Base-by-base conservation (phyloP, 2,113 vertebrate species). In the Cyprinodon brontotheroides region DNA sequence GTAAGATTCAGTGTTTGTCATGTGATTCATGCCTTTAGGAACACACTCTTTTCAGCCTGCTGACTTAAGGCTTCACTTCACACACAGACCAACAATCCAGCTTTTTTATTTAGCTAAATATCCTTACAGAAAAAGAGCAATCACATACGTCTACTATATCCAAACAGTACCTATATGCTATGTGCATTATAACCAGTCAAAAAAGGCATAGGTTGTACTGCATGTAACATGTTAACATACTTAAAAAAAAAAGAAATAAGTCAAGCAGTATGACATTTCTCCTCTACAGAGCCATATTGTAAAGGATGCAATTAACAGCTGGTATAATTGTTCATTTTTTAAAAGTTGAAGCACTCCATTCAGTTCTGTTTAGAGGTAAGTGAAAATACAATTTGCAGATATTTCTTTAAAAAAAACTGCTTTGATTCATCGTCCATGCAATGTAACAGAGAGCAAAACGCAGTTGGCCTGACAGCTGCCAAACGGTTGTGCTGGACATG, bases 31-130 rank as follows among this genome's bases (percentile, higher is more conserved):
- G 61, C 82, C 70, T 68, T 29, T 29, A 29, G 29, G 29, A 29
- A 29, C 75, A 64, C 74, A 77, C 77, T 78, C 64, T 50, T 83
- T 59, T 57, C 72, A 47, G 61, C 62, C 60, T 74, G 22, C 72
- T 78, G 57, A 87, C 87, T 76, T 83, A 92, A 90, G 77, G 57
- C 79, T 53, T 82, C 40, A 88, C 57, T 67, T 40, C 10, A 87
- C 70, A 85, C 60, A 83, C 65, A 87, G 77, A 77, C 69, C 77
- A 84, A 89, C 82, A 86, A 87, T 77, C 73, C 80, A 89, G 65
- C 89, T 74, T 77, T 93, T 93, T 93, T 92, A 94, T 94, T 94
- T 76, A 84, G 74, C 81, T 82, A 68, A 89, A 87, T 79, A 90
- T 82, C 81, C 76, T 91, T 73, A 84, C 86, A 90, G 74, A 29